These are phyloP conservation scores for Lasioglossum zephyrum DNA, from an alignment of 2,888 invertebrate genomes.

Conservation along the genomic window DNA sequence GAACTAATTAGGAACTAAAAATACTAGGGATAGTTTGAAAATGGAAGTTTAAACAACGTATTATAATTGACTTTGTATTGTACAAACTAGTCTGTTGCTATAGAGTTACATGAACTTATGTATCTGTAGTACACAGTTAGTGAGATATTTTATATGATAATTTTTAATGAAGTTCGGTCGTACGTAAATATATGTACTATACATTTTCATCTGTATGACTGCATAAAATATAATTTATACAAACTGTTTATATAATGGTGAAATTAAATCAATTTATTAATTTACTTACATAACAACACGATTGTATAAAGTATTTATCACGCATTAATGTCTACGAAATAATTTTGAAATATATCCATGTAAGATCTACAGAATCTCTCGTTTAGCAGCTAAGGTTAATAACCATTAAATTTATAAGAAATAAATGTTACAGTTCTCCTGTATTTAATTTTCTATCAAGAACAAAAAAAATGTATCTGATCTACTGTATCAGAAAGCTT, in stretches of 20 bases:
- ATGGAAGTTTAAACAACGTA: slow-evolving; percentile 20
- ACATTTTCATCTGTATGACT: slow-evolving; percentile 25
- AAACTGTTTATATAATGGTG: slow-evolving; percentile 28
- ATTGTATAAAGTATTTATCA: slow-evolving; percentile 32
- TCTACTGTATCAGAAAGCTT: neutral
- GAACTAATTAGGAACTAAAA: slow-evolving; percentile 16
- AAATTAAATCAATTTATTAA: slow-evolving; percentile 22
- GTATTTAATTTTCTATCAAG: slow-evolving; percentile 12
- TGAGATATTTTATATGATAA: slow-evolving; percentile 20
- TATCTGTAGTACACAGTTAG: slow-evolving; percentile 33
- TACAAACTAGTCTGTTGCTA: slow-evolving; percentile 78
- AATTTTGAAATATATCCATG: slow-evolving; percentile 25
- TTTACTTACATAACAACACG: slow-evolving; percentile 8
- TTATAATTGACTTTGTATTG: slow-evolving; percentile 43
- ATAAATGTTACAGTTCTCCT: slow-evolving; percentile 5
- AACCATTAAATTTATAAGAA: neutral
- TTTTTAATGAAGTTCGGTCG: slow-evolving; percentile 29
- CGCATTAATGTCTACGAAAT: slow-evolving; percentile 12
- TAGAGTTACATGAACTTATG: slow-evolving; percentile 28
- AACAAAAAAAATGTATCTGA: slow-evolving; percentile 3
- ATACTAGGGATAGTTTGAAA: slow-evolving; percentile 26
- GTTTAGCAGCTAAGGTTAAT: neutral
- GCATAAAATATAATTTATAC: slow-evolving; percentile 29
- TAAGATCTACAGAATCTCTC: neutral
- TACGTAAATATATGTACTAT: slow-evolving; percentile 9